These are phyloP conservation scores for Psilanteris sp. DNA, from an alignment of 1,140 invertebrate species.

Conservation along the genomic window DNA sequence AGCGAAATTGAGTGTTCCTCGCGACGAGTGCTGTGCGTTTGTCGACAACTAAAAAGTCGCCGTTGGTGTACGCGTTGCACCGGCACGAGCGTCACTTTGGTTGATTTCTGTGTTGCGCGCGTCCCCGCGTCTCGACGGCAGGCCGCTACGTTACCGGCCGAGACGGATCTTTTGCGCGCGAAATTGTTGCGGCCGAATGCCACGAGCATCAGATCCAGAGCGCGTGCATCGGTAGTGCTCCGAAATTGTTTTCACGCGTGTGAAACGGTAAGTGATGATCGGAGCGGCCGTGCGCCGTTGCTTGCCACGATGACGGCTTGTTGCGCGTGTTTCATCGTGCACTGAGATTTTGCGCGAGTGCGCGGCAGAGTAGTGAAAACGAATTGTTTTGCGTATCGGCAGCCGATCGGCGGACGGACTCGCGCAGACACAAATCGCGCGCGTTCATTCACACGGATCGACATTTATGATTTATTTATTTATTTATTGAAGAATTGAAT, in stretches of 20 bases:
- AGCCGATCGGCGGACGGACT: constrained; percentile 10
- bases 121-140: constrained; percentile 27
- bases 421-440: no score
- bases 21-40: constrained; percentile 2
- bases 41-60: not conserved
- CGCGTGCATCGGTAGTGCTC: constrained; percentile 50
- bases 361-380: not conserved
- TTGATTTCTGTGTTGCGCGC: constrained; percentile 39
- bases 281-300: constrained; percentile 31
- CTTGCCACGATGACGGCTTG: constrained; percentile 47
- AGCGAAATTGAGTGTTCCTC: constrained; percentile 1
- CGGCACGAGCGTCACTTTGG: constrained; percentile 53
- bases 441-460: no score
- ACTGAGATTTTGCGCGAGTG: constrained; percentile 30
- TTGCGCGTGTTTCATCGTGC: constrained; percentile 41
- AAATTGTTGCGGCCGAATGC: constrained; percentile 21
- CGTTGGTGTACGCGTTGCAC: no score
- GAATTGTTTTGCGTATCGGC: no score
- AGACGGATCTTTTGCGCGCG: constrained; percentile 27
- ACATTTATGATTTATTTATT: no score
- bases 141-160: constrained; percentile 59
- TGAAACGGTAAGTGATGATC: constrained; percentile 33
- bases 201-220: constrained; percentile 57
- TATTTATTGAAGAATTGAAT: no score
- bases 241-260: constrained; percentile 41